Conservation (phyloP, 2,888 invertebrate species). For the Orthosia incerta region DNA sequence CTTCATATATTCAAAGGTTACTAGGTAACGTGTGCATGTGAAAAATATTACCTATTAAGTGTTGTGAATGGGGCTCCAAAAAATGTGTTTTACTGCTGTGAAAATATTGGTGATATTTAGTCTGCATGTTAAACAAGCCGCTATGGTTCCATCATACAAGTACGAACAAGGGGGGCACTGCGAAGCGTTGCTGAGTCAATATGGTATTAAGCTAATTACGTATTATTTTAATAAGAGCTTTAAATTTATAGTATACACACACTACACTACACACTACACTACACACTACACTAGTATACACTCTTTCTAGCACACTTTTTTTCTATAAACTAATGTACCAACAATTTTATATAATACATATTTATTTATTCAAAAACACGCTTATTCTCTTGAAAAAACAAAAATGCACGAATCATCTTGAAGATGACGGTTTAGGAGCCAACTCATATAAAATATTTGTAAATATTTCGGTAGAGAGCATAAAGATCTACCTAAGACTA, state of each 20-base stretch:
- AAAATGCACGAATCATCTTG: not conserved
- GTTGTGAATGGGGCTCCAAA: conserved; percentile 47
- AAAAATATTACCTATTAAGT: not conserved
- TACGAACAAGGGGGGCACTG: conserved; percentile 71
- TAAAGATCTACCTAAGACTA: not conserved
- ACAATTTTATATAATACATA: not conserved
- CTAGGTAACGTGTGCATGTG: conserved; percentile 7
- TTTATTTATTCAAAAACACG: not conserved
- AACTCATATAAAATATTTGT: not conserved
- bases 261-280: too few species aligned
- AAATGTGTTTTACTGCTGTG: conserved; percentile 32
- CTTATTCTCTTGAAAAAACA: not conserved
- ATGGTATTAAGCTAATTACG: conserved; percentile 75
- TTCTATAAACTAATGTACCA: not conserved
- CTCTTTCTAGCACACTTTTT: not conserved
- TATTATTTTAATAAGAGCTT: conserved; percentile 3
- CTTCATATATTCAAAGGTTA: conserved; percentile 17
- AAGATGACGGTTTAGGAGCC: not conserved
- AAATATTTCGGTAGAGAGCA: not conserved
- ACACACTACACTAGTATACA: too few species aligned
- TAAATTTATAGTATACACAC: not conserved
- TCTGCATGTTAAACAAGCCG: conserved; percentile 38
- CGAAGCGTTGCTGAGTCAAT: conserved; percentile 77
- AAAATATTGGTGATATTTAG: conserved; percentile 47
- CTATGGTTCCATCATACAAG: conserved; percentile 31